These are phyloP conservation scores for Machimus rusticus DNA, from an alignment of 2,888 invertebrate genomes.

Conservation along the genomic window DNA sequence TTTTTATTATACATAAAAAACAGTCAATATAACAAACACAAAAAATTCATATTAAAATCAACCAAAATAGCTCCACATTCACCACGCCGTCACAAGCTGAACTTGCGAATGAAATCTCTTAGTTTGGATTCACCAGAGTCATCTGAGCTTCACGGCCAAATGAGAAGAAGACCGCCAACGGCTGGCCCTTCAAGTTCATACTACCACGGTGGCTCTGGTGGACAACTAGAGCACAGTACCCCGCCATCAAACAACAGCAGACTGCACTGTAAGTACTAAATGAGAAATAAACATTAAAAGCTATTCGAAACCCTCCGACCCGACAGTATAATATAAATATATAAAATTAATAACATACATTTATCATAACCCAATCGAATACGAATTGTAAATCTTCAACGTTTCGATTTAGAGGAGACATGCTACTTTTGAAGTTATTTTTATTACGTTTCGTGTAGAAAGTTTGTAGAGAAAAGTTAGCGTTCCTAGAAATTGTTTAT, in stretches of 20 bases:
- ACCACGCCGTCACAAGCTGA: conserved; percentile 93
- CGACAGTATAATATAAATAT: neutral
- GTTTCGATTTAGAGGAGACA: neutral
- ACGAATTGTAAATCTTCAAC: neutral
- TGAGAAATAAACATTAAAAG: conserved; percentile 23
- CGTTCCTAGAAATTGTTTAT: neutral
- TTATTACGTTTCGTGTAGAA: neutral
- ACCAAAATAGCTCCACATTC: conserved; percentile 87
- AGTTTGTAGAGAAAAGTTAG: neutral
- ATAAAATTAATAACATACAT: neutral
- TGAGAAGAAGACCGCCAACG: conserved; percentile 70
- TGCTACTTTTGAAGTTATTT: neutral
- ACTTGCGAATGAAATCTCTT: conserved; percentile 97
- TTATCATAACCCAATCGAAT: neutral
- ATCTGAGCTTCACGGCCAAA: conserved; percentile 78
- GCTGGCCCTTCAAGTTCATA: conserved; percentile 57
- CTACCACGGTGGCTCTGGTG: conserved; percentile 62
- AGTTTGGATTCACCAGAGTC: conserved; percentile 96
- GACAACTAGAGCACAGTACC: conserved; percentile 63
- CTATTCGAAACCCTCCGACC: neutral
- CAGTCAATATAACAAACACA: neutral
- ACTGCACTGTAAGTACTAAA: conserved; percentile 69
- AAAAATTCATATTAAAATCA: neutral
- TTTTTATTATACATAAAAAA: neutral
- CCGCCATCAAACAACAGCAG: conserved; percentile 67